phyloP scores from a whole-genome alignment of 2,113 vertebrate species.

The Zingel zingel region DNA sequence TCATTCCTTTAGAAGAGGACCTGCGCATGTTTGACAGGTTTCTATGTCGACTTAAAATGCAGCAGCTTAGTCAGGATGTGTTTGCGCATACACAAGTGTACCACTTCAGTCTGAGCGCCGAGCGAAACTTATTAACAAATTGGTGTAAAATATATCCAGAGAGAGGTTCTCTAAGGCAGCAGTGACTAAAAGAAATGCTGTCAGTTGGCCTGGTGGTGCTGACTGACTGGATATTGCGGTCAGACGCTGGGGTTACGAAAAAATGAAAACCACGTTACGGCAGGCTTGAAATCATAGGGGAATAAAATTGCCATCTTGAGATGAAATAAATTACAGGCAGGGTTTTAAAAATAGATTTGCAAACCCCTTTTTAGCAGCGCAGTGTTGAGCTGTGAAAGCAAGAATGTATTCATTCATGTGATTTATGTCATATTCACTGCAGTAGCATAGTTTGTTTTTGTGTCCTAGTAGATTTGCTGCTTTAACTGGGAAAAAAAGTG shows the following conservation, averaged over 20 bases:
- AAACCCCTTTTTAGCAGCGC: constrained; percentile 67
- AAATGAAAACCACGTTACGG: constrained; percentile 70
- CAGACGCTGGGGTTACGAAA: constrained; percentile 54
- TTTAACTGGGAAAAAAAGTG: neutral
- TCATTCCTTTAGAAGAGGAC: constrained; percentile 23
- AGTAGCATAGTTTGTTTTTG: constrained; percentile 34
- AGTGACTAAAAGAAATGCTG: constrained; percentile 34
- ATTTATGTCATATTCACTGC: constrained; percentile 47
- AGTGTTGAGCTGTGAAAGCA: constrained; percentile 46
- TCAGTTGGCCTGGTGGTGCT: constrained; percentile 36
- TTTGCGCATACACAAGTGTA: constrained; percentile 28
- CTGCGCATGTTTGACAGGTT: constrained; percentile 25
- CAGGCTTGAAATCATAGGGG: constrained; percentile 74
- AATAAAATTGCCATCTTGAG: constrained; percentile 67
- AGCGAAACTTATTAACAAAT: constrained; percentile 16
- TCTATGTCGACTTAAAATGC: constrained; percentile 11
- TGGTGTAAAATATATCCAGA: constrained; percentile 16
- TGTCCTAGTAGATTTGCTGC: constrained; percentile 19
- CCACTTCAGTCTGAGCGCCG: neutral
- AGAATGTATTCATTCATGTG: constrained; percentile 43
- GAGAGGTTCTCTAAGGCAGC: constrained; percentile 16
- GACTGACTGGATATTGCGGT: constrained; percentile 68
- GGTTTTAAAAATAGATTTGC: constrained; percentile 75
- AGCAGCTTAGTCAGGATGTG: constrained; percentile 5
- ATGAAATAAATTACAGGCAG: constrained; percentile 80